Percentiles rank a stretch among this genome's conserved stretches.
These are phyloP conservation scores for Drosophila subquinaria DNA, from an alignment of 2,888 invertebrate species.

Conservation along the genomic window DNA sequence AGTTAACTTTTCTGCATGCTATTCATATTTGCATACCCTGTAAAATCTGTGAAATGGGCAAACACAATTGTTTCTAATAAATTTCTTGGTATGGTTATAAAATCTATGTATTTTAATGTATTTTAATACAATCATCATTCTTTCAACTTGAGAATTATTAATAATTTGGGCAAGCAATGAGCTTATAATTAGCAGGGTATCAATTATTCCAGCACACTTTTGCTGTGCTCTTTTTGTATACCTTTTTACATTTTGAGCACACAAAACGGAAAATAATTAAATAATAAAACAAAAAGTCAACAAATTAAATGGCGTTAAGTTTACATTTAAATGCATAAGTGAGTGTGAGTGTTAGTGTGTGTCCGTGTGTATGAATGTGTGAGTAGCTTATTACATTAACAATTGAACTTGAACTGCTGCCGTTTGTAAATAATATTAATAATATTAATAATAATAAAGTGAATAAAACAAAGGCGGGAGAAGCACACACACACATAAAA, in stretches of 20 bases:
- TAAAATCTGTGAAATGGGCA: neutral
- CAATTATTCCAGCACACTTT: neutral
- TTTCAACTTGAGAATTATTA: no score
- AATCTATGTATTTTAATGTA: neutral
- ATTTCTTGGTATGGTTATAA: no score
- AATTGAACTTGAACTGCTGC: constrained; percentile 81
- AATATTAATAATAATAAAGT: constrained; percentile 35
- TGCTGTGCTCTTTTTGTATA: neutral
- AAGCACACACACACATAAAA: constrained; percentile 50
- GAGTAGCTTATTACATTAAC: constrained; percentile 70
- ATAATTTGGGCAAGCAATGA: no score
- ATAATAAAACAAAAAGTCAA: constrained; percentile 39
- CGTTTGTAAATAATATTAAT: constrained; percentile 49
- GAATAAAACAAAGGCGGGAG: constrained; percentile 47
- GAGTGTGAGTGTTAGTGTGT: constrained; percentile 14
- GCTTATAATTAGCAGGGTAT: constrained; percentile 9
- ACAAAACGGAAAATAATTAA: constrained; percentile 42
- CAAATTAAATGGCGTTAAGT: constrained; percentile 47
- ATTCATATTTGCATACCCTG: neutral
- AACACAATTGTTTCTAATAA: no score
- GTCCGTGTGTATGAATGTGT: constrained; percentile 18
- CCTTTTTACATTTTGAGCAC: constrained; percentile 26
- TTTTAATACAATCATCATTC: neutral
- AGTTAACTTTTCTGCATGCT: constrained; percentile 15
- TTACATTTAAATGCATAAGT: constrained; percentile 16